A percentile compares a stretch with the other conserved stretches of the same genome.
These are phyloP conservation scores for Azorinus chamasolen DNA, from an alignment of 2,888 invertebrate species.

Conservation along the genomic window DNA sequence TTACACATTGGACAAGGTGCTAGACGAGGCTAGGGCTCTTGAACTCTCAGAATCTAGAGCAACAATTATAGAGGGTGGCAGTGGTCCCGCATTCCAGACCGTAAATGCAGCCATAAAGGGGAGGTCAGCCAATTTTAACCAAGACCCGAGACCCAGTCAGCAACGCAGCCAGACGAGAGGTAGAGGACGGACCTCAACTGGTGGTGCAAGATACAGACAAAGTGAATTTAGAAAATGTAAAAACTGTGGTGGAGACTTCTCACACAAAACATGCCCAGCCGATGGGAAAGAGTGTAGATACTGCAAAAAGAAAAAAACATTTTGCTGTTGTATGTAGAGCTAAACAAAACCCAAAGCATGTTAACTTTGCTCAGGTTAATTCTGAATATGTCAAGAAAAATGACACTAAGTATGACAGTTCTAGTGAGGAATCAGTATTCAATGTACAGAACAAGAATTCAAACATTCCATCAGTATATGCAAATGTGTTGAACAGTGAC, in stretches of 20 bases:
- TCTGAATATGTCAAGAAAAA: too few relatives aligned
- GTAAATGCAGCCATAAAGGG: too few relatives aligned
- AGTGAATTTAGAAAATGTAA: slow-evolving; percentile 5
- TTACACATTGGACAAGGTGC: too few relatives aligned
- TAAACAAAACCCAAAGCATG: too few relatives aligned
- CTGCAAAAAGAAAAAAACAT: slow-evolving; percentile 24
- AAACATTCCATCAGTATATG: slow-evolving; percentile 20
- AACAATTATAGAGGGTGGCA: slow-evolving; percentile 17
- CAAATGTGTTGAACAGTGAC: slow-evolving; percentile 8
- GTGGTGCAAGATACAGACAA: slow-evolving; percentile 1
- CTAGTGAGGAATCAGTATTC: slow-evolving; percentile 36
- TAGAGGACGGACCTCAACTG: background rate
- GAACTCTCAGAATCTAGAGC: slow-evolving; percentile 38
- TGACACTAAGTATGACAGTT: background rate
- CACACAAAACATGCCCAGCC: slow-evolving; percentile 17
- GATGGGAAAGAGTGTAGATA: too few relatives aligned
- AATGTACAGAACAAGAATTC: slow-evolving; percentile 20
- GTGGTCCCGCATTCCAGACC: too few relatives aligned
- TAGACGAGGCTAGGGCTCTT: slow-evolving; percentile 24
- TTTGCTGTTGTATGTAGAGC: too few relatives aligned
- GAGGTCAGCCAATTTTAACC: too few relatives aligned
- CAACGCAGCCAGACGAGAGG: too few relatives aligned
- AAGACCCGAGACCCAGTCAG: too few relatives aligned
- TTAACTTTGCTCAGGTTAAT: too few relatives aligned
- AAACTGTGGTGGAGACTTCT: slow-evolving; percentile 28